Evolutionary conservation across 2,113 vertebrate genomes (phyloP).

Genomic region (Platichthys flesus): DNA sequence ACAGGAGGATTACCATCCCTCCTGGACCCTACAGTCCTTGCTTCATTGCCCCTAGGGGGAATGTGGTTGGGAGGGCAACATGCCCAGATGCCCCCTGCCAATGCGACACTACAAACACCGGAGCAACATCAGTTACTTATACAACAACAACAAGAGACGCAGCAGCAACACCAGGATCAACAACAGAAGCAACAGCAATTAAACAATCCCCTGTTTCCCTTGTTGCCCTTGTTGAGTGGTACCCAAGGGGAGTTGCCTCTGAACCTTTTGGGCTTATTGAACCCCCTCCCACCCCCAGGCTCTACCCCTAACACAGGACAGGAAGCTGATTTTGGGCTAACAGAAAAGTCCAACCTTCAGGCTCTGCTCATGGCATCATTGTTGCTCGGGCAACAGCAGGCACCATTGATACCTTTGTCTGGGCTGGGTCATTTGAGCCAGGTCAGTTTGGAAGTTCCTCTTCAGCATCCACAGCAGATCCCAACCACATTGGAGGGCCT

Average conservation of each 20-base stretch:
- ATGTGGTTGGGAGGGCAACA: slow-evolving; percentile 79
- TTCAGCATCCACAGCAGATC: slow-evolving; percentile 80
- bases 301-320: slow-evolving; percentile 58
- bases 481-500: slow-evolving; percentile 78
- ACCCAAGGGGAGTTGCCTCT: slow-evolving; percentile 86
- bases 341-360: slow-evolving; percentile 79
- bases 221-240: slow-evolving; percentile 78
- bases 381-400: slow-evolving; percentile 82
- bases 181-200: slow-evolving; percentile 73
- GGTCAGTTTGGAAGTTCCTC: slow-evolving; percentile 82
- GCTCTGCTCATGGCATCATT: slow-evolving; percentile 85
- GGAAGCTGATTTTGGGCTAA: slow-evolving; percentile 71
- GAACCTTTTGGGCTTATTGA: slow-evolving; percentile 81
- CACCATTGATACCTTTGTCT: slow-evolving; percentile 83
- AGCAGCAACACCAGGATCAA: slow-evolving; percentile 75
- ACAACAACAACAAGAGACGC: slow-evolving; percentile 76
- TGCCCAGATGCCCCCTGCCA: slow-evolving; percentile 56
- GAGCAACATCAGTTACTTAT: slow-evolving; percentile 71
- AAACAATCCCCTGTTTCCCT: slow-evolving; percentile 72
- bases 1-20: slow-evolving; percentile 80
- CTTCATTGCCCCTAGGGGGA: slow-evolving; percentile 83
- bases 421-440: slow-evolving; percentile 77
- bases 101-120: slow-evolving; percentile 54
- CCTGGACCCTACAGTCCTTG: slow-evolving; percentile 78
- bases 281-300: slow-evolving; percentile 62